Conservation (phyloP, 2,888 invertebrate genomes). For the Caradrina kadenii region DNA sequence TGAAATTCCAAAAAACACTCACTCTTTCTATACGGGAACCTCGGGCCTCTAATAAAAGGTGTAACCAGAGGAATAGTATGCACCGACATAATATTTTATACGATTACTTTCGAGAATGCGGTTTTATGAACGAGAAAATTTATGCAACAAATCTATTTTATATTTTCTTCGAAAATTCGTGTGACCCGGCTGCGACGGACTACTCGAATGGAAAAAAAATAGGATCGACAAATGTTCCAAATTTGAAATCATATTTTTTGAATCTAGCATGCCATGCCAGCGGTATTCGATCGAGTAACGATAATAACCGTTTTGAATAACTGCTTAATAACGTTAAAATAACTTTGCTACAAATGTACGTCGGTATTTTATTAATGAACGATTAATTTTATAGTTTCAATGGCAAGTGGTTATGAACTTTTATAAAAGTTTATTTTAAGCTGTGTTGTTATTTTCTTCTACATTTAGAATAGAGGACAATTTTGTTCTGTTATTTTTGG, state of each 20-base stretch:
- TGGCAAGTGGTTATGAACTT: constrained; percentile 7
- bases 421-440: background rate
- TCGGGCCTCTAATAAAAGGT: constrained; percentile 88
- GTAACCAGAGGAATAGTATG: constrained; percentile 87
- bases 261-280: constrained; percentile 72
- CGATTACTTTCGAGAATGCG: constrained; percentile 53
- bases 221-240: constrained; percentile 81
- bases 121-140: constrained; percentile 56
- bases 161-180: constrained; percentile 70
- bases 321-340: constrained; percentile 45
- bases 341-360: constrained; percentile 22
- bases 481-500: background rate
- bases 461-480: background rate
- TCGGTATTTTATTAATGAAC: constrained; percentile 46
- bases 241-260: constrained; percentile 71
- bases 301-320: constrained; percentile 52
- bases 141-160: constrained; percentile 26
- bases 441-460: background rate
- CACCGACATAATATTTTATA: constrained; percentile 85
- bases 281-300: constrained; percentile 46
- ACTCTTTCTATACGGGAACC: constrained; percentile 89
- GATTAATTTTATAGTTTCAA: constrained; percentile 14
- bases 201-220: constrained; percentile 79
- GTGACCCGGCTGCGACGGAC: constrained; percentile 71
- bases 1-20: constrained; percentile 71